Evolutionary conservation across 53 echinoderm and acorn worm genomes (phyloP).

Genomic region (Crossaster papposus): DNA sequence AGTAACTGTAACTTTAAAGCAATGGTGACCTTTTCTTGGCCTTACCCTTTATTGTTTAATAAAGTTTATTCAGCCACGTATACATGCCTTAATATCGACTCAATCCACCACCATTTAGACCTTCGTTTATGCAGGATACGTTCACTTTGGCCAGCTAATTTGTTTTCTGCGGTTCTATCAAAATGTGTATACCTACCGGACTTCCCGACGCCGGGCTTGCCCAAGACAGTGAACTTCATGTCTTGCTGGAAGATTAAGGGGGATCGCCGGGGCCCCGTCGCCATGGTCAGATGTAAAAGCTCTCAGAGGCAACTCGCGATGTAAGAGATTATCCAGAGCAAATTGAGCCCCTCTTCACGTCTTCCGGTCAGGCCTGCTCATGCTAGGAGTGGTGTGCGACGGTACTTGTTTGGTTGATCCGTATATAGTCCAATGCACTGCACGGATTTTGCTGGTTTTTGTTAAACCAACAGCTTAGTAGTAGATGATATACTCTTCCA

Average conservation of each 20-base stretch:
- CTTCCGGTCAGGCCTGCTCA: neutral
- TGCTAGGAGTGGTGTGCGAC: neutral
- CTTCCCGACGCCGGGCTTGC: conserved; percentile 83
- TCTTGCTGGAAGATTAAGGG: conserved; percentile 76
- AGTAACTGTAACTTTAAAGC: no score
- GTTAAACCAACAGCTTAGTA: no score
- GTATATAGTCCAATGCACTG: neutral
- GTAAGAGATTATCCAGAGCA: neutral
- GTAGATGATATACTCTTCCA: no score
- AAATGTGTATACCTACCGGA: conserved; percentile 70
- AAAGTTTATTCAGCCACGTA: no score
- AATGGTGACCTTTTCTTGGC: no score
- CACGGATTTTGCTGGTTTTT: no score
- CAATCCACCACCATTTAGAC: neutral
- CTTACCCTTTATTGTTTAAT: no score
- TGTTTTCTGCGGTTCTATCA: neutral
- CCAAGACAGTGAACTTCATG: conserved; percentile 78
- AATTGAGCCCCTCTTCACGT: neutral
- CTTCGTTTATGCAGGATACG: neutral
- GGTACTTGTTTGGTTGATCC: neutral
- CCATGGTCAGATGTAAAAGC: conserved; percentile 8
- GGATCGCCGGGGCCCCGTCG: conserved; percentile 48
- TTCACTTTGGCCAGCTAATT: neutral
- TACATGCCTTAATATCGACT: no score
- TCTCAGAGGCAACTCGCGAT: neutral